Percentiles rank a stretch among this genome's conserved stretches.
Conservation (phyloP, 2,888 invertebrate genomes). For the Pollenia angustigena region DNA sequence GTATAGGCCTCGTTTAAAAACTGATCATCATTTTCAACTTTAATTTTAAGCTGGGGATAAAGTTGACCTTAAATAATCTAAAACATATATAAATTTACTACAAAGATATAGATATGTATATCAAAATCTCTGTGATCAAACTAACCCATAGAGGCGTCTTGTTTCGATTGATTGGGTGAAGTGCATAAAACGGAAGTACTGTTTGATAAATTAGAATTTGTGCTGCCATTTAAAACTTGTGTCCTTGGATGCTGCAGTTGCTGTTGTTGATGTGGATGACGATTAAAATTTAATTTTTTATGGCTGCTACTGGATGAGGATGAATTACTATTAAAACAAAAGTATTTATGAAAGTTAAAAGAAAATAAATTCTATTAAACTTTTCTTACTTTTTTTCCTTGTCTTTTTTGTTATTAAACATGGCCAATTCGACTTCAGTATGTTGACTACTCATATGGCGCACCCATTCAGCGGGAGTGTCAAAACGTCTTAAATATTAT, state of each 20-base stretch:
- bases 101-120: neutral
- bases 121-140: neutral
- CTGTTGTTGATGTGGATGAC: slow-evolving; percentile 67
- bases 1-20: slow-evolving; percentile 39
- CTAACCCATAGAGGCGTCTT: slow-evolving; percentile 54
- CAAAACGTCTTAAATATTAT: slow-evolving; percentile 85
- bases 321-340: slow-evolving; percentile 40
- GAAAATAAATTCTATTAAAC: neutral
- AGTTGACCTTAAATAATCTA: slow-evolving; percentile 68
- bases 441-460: slow-evolving; percentile 93
- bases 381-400: slow-evolving; percentile 76
- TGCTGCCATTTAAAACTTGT: slow-evolving; percentile 68
- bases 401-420: slow-evolving; percentile 84
- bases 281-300: slow-evolving; percentile 59
- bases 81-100: slow-evolving; percentile 25
- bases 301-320: slow-evolving; percentile 63
- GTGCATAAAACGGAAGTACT: slow-evolving; percentile 71
- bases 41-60: slow-evolving; percentile 65
- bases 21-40: neutral
- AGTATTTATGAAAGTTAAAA: slow-evolving; percentile 9
- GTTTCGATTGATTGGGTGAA: slow-evolving; percentile 54
- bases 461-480: slow-evolving; percentile 94
- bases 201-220: slow-evolving; percentile 68
- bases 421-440: slow-evolving; percentile 91
- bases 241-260: slow-evolving; percentile 62